Evolutionary conservation across 1,140 invertebrate genomes (phyloP), one percentile per base, ranked within the genome.

Genomic region (Eufriesea mexicana): DNA sequence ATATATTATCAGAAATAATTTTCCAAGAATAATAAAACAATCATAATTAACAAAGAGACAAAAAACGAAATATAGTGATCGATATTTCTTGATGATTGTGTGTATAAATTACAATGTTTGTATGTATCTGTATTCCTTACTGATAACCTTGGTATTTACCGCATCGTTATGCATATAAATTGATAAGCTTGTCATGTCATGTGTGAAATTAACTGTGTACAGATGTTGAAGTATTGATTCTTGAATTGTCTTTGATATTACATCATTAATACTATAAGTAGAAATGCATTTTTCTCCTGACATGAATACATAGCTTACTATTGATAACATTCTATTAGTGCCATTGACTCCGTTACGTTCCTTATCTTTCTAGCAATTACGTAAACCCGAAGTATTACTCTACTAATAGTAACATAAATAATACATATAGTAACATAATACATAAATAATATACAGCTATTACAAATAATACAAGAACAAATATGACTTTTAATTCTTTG

Each of bases 181-280:
- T 66, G 71, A 75, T 74, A 66, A 66, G 59, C 18, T n/a, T n/a
- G n/a, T n/a, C n/a, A 73, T 71, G 7, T 16, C 4, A 28, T 35
- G 59, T 54, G 9, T 72, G 47, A 47, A 73, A 66, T 66, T 81
- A 47, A 74, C 14, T 25, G 14, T 2, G 28, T 7, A 18, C 49
- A 75, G 47, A 64, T 51, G 23, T 70, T 79, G 49, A 35, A 75
- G 23, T 16, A 81, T 75, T 57, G 42, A 75, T 67, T 81, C 20
- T 20, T 66, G 42, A 47, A 81, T 75, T 75, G n/a, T 66, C n/a
- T 75, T 55, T 12, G 42, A 66, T 8, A 45, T 81, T 81, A 66
- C 14, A 64, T 57, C 49, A 81, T 74, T 2, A 54, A 55, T 12
- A 12, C 8, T 35, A 2, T 18, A 2, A 51, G 7, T 23, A 45